phyloP scores from a whole-genome alignment of 2,888 invertebrate genomes.

The Yponomeuta plumbellus region DNA sequence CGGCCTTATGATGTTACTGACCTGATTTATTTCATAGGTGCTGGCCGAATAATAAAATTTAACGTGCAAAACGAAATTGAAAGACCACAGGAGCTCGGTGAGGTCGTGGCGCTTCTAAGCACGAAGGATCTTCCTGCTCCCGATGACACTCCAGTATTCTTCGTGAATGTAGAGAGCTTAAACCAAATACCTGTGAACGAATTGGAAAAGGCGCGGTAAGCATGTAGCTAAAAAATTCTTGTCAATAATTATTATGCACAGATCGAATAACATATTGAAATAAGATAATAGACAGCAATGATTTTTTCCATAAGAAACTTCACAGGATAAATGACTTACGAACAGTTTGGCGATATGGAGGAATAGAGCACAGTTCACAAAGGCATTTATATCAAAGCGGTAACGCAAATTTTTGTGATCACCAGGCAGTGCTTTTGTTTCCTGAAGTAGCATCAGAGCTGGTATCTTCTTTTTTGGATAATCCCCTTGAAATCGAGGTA shows the following conservation, averaged over 20 bases:
- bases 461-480: conserved; percentile 39
- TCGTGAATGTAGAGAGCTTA: conserved; percentile 51
- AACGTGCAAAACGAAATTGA: conserved; percentile 34
- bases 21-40: conserved; percentile 34
- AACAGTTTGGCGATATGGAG: conserved; percentile 39
- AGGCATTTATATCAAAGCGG: background rate
- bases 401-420: conserved; percentile 31
- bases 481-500: conserved; percentile 48
- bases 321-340: background rate
- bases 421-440: conserved; percentile 39
- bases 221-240: background rate
- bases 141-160: conserved; percentile 56
- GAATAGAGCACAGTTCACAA: conserved; percentile 38
- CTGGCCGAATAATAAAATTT: conserved; percentile 50
- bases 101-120: conserved; percentile 51
- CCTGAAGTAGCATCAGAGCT: conserved; percentile 29
- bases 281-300: no score
- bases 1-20: no score
- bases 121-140: conserved; percentile 52
- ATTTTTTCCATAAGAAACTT: no score
- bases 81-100: conserved; percentile 41
- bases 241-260: background rate
- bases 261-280: no score
- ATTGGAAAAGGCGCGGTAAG: conserved; percentile 44
- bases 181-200: conserved; percentile 43